phyloP scores from a whole-genome alignment of 2,113 vertebrate genomes.

The Rynchops niger region DNA sequence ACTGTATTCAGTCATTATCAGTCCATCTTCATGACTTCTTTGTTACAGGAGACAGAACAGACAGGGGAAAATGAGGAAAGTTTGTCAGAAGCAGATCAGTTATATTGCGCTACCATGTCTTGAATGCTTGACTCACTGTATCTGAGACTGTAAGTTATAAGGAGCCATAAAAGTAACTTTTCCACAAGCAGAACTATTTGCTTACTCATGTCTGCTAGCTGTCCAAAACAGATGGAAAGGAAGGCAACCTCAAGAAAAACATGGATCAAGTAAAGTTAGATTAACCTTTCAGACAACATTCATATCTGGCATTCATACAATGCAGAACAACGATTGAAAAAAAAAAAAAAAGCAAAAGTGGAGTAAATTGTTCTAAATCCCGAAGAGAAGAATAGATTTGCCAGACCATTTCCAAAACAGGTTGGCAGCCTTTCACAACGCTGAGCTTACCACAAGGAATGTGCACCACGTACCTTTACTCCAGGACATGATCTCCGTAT shows the following conservation, averaged over 20 bases:
- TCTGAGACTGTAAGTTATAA: background rate
- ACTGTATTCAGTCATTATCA: background rate
- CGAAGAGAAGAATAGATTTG: background rate
- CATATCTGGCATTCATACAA: background rate
- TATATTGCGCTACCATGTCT: background rate
- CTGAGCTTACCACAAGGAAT: background rate
- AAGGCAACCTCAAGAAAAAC: background rate
- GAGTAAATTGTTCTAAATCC: background rate
- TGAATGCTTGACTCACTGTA: background rate
- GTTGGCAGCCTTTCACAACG: background rate
- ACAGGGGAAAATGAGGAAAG: background rate
- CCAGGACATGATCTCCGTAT: background rate
- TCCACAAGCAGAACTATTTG: slow-evolving; percentile 3
- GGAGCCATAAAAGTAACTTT: background rate
- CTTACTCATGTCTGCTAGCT: background rate
- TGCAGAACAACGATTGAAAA: background rate
- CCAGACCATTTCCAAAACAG: background rate
- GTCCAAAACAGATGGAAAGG: background rate
- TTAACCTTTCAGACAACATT: background rate
- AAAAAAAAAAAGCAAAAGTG: background rate
- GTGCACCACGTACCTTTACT: background rate
- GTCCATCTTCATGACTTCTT: background rate
- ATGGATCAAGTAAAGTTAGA: background rate
- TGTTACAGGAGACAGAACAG: background rate
- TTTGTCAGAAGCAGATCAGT: background rate